Percentiles rank a stretch among this genome's conserved stretches.
Conservation (phyloP, 2,113 vertebrate genomes). For the Taurulus bubalis region DNA sequence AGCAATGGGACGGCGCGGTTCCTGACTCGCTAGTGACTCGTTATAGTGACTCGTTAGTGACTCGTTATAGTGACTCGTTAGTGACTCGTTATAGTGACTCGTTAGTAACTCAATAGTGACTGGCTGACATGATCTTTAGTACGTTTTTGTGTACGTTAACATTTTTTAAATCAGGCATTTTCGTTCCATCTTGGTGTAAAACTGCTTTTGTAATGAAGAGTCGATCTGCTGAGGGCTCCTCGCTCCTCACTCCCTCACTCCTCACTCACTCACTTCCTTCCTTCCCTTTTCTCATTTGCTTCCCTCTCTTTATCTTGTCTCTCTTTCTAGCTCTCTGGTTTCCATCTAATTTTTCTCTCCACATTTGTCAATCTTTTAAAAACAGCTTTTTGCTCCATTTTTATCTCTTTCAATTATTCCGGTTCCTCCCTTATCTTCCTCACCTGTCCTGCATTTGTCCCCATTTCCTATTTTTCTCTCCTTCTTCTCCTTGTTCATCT, state of each 20-base stretch:
- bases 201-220: background rate
- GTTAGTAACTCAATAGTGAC: too few species aligned
- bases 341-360: slow-evolving; percentile 10
- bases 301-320: slow-evolving; percentile 24
- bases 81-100: too few species aligned
- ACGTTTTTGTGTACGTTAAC: too few species aligned
- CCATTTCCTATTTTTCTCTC: background rate
- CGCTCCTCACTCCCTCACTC: too few species aligned
- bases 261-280: background rate
- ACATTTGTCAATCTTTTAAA: background rate
- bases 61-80: too few species aligned
- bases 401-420: slow-evolving; percentile 5
- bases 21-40: background rate
- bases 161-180: too few species aligned
- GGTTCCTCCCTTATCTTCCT: background rate
- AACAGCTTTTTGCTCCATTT: slow-evolving; percentile 10
- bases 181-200: background rate
- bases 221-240: background rate
- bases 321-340: background rate
- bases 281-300: slow-evolving; percentile 15
- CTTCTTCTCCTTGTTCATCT: background rate
- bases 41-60: too few species aligned
- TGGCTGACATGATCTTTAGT: background rate
- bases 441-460: background rate
- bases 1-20: background rate